phyloP scores from a whole-genome alignment of 2,888 invertebrate genomes.

The Callyntrura sp. region DNA sequence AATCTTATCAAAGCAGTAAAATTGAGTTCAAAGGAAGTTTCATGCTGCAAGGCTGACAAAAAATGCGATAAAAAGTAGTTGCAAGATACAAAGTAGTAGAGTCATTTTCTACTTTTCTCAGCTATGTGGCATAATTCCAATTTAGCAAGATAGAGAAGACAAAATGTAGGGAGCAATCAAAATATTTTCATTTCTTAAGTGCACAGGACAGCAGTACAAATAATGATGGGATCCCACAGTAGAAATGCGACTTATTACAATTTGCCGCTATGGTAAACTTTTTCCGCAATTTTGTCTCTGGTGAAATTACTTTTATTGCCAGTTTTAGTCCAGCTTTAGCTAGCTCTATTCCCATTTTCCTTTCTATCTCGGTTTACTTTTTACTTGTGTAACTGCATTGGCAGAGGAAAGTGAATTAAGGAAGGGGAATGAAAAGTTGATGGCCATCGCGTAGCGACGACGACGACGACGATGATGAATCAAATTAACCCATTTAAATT shows the following conservation, averaged over 20 bases:
- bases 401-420: not conserved
- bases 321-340: slow-evolving; percentile 34
- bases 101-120: slow-evolving; percentile 19
- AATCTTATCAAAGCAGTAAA: not conserved
- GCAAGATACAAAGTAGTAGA: too few relatives aligned
- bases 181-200: slow-evolving; percentile 48
- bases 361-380: not conserved
- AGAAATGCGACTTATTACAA: not conserved
- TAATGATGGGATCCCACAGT: not conserved
- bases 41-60: slow-evolving; percentile 24
- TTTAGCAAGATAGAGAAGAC: slow-evolving; percentile 32
- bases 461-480: slow-evolving; percentile 26
- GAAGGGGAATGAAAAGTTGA: not conserved
- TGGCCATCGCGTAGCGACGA: not conserved
- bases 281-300: slow-evolving; percentile 12
- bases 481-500: slow-evolving; percentile 57
- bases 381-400: not conserved
- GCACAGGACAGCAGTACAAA: not conserved
- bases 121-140: slow-evolving; percentile 48
- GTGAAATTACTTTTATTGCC: slow-evolving; percentile 37
- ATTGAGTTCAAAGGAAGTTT: not conserved
- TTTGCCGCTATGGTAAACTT: not conserved
- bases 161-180: slow-evolving; percentile 54
- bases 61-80: slow-evolving; percentile 48
- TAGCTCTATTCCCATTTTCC: not conserved